Percentiles rank a stretch among this genome's conserved stretches.
phyloP scores from a whole-genome alignment of 2,797 vertebrate species.

The Cyclopterus lumpus region DNA sequence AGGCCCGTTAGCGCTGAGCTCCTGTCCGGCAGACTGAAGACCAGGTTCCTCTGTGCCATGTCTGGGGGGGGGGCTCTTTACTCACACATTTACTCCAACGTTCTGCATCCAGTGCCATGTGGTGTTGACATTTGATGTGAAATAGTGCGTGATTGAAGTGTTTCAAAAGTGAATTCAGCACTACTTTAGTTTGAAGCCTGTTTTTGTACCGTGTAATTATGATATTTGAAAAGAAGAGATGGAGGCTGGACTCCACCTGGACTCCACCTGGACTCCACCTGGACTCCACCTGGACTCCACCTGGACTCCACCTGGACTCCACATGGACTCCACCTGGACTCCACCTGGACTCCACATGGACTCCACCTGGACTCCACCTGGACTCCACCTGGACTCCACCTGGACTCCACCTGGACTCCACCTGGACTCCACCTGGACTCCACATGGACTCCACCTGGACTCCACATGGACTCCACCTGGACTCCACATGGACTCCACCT shows the following conservation, averaged over 20 bases:
- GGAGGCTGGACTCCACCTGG: neutral
- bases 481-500: too few relatives aligned
- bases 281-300: neutral
- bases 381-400: neutral
- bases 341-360: too few relatives aligned
- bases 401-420: neutral
- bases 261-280: too few relatives aligned
- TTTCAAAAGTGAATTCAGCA: slow-evolving; percentile 57
- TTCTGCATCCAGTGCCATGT: slow-evolving; percentile 74
- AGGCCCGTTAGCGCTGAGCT: slow-evolving; percentile 49
- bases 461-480: neutral
- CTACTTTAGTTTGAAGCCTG: slow-evolving; percentile 54
- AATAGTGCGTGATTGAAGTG: slow-evolving; percentile 64
- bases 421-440: neutral
- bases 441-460: neutral
- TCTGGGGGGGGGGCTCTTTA: neutral
- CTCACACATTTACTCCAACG: slow-evolving; percentile 49
- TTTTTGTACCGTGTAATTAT: slow-evolving; percentile 55
- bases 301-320: too few relatives aligned
- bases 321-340: too few relatives aligned
- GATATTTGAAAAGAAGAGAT: slow-evolving; percentile 13
- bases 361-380: neutral
- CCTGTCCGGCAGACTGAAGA: slow-evolving; percentile 33
- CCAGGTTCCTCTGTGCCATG: slow-evolving; percentile 46
- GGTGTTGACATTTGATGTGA: slow-evolving; percentile 60